These are phyloP conservation scores for Temnopleurus reevesii DNA, from an alignment of 53 echinoderm and acorn worm species.

Conservation along the genomic window DNA sequence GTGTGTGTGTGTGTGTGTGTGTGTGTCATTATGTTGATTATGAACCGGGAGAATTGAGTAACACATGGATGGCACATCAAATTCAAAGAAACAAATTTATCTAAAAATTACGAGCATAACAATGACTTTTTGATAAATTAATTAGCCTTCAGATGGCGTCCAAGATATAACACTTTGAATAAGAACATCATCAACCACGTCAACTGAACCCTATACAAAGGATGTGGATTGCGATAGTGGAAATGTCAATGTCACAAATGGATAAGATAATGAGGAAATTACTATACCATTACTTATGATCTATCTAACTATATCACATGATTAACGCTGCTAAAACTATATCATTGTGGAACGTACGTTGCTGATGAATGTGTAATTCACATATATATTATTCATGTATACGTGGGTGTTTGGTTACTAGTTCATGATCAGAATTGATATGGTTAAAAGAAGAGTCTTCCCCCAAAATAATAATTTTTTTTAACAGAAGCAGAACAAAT, in stretches of 20 bases:
- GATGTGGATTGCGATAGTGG: background rate
- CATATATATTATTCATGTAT: background rate
- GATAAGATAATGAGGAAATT: background rate
- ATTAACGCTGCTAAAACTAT: background rate
- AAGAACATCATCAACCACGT: background rate
- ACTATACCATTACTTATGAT: background rate
- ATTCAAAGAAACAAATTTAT: background rate
- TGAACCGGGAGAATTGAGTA: background rate
- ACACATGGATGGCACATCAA: too few species aligned
- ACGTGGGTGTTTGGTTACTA: background rate
- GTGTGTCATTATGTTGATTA: too few species aligned
- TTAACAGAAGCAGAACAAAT: too few species aligned
- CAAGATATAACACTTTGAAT: background rate
- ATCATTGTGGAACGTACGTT: background rate
- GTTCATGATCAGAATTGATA: too few species aligned
- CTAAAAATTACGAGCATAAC: background rate
- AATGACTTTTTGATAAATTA: background rate
- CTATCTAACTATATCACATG: background rate
- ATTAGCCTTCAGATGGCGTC: background rate
- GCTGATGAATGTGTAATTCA: background rate
- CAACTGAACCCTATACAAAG: background rate
- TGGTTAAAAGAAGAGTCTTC: too few species aligned
- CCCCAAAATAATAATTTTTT: too few species aligned
- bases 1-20: too few species aligned
- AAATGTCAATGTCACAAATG: constrained; percentile 14